Percentiles rank a stretch among this genome's conserved stretches.
These are phyloP conservation scores for Chloroceryle aenea DNA, from an alignment of 2,113 vertebrate species.

Conservation along the genomic window DNA sequence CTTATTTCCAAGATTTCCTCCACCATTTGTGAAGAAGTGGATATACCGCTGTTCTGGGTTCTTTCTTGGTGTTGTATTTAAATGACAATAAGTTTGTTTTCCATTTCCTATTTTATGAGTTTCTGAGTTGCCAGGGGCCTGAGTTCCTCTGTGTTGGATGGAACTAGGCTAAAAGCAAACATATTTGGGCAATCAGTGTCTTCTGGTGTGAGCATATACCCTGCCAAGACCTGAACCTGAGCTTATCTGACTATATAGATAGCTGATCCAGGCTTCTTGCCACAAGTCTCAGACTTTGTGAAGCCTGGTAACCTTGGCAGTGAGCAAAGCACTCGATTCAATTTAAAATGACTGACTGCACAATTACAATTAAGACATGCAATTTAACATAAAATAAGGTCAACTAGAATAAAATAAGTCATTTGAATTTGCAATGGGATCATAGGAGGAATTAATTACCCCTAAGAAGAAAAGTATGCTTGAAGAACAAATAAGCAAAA, in stretches of 20 bases:
- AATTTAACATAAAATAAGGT: constrained; percentile 48
- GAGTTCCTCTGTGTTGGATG: neutral
- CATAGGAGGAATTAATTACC: neutral
- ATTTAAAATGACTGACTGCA: constrained; percentile 23
- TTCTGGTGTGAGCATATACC: neutral
- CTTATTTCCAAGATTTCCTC: neutral
- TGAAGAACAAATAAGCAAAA: neutral
- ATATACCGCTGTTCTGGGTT: neutral
- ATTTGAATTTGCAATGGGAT: constrained; percentile 1
- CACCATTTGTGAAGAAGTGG: neutral
- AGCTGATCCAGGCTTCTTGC: neutral
- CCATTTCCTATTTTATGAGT: neutral
- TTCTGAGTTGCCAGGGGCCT: neutral
- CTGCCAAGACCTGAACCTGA: neutral
- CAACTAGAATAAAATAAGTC: constrained; percentile 28
- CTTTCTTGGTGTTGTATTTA: neutral
- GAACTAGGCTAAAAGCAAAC: neutral
- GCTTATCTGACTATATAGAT: neutral
- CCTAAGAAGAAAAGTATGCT: neutral
- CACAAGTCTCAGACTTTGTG: neutral
- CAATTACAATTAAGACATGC: constrained; percentile 13
- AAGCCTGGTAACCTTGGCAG: constrained; percentile 1
- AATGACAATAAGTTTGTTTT: neutral
- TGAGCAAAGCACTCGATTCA: neutral
- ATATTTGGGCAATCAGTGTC: neutral